Percentiles rank a stretch among this genome's conserved stretches.
phyloP scores from a whole-genome alignment of 2,797 vertebrate species.

The Gymnothorax reevesii region DNA sequence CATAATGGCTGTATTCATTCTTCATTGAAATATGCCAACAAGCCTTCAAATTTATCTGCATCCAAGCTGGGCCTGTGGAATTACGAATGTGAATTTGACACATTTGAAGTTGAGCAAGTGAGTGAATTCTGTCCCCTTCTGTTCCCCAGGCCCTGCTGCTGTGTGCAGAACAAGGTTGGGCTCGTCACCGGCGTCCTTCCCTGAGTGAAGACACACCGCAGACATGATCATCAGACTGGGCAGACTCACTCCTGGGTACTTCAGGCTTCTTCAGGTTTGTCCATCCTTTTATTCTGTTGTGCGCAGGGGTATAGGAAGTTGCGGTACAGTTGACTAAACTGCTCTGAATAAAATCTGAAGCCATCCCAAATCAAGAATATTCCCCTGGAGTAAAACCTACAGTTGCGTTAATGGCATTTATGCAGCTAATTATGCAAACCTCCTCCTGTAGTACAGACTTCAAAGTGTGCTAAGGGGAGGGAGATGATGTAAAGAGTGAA shows the following conservation, averaged over 20 bases:
- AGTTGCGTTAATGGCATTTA: no score
- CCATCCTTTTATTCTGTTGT: neutral
- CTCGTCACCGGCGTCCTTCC: neutral
- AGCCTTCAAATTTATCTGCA: neutral
- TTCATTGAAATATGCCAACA: neutral
- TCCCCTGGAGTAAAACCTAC: no score
- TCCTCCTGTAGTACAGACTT: neutral
- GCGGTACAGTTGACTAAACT: neutral
- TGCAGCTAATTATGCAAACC: no score
- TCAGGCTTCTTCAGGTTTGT: slow-evolving; percentile 87
- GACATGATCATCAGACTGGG: slow-evolving; percentile 86
- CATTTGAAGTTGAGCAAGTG: neutral
- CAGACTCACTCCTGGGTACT: slow-evolving; percentile 89
- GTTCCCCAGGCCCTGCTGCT: slow-evolving; percentile 45
- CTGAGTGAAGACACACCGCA: slow-evolving; percentile 24
- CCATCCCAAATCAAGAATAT: no score
- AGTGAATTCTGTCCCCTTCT: neutral
- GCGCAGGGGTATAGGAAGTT: neutral
- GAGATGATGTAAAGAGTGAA: neutral
- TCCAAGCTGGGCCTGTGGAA: neutral
- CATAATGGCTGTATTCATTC: neutral
- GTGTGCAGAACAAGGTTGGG: slow-evolving; percentile 17
- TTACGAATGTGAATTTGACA: neutral
- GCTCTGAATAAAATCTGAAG: no score
- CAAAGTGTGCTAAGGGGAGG: neutral